Evolutionary conservation across 1,140 invertebrate genomes (phyloP).

Genomic region (Cyclargus thomasi): DNA sequence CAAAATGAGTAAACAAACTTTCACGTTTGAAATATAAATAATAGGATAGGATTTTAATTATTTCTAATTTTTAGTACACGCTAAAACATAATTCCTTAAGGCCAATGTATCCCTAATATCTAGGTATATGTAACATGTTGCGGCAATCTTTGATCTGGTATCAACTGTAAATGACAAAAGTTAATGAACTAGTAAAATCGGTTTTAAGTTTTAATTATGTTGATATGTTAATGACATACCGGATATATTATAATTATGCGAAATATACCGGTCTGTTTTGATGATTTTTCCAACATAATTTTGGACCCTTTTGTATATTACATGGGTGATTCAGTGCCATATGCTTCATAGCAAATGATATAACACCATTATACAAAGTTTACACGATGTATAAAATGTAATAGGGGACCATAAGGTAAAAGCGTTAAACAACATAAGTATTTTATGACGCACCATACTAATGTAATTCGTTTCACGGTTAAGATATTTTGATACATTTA

Average conservation of each 20-base stretch:
- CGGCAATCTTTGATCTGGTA: constrained; percentile 59
- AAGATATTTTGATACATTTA: constrained; percentile 31
- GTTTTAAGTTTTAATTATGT: constrained; percentile 26
- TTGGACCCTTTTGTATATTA: too few relatives aligned
- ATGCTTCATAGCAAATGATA: neutral
- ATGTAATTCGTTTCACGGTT: constrained; percentile 32
- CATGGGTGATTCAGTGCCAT: neutral
- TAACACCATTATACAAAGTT: neutral
- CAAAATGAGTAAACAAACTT: too few relatives aligned
- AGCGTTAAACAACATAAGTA: constrained; percentile 15
- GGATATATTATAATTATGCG: neutral
- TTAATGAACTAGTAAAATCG: constrained; percentile 32
- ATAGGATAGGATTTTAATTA: too few relatives aligned
- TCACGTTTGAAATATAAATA: too few relatives aligned
- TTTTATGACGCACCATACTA: constrained; percentile 22
- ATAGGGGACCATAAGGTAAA: neutral
- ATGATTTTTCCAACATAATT: too few relatives aligned
- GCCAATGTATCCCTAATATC: too few relatives aligned
- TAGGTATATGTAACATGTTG: neutral
- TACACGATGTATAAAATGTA: neutral
- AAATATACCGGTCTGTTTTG: too few relatives aligned
- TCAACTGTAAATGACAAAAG: constrained; percentile 17
- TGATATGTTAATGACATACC: neutral
- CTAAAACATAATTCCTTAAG: too few relatives aligned
- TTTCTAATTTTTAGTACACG: too few relatives aligned